Evolutionary conservation across 1,140 invertebrate species (phyloP).

Genomic region (Monochamus saltuarius): DNA sequence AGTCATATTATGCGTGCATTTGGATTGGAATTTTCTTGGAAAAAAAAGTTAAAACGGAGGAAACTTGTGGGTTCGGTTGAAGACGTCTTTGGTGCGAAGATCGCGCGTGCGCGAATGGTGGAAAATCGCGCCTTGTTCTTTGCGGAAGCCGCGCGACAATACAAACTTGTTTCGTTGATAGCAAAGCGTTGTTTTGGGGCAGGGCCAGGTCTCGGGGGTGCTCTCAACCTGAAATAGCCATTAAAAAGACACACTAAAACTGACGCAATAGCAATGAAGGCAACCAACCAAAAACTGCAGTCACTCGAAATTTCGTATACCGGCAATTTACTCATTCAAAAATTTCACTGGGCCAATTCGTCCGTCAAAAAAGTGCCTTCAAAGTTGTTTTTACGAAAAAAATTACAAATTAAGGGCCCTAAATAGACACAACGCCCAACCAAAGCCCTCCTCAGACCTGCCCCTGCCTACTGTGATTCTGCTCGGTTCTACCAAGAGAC

Average conservation of each 20-base stretch:
- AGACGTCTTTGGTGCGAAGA: no score
- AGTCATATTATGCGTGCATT: no score
- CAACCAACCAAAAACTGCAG: constrained; percentile 53
- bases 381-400: constrained; percentile 80
- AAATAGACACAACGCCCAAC: constrained; percentile 74
- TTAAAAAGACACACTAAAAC: constrained; percentile 62
- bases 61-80: no score
- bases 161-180: constrained; percentile 5
- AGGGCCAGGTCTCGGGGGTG: constrained; percentile 56
- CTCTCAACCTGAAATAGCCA: constrained; percentile 69
- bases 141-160: no score
- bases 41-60: no score
- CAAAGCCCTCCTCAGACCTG: constrained; percentile 61
- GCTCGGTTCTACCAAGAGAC: constrained; percentile 44
- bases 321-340: constrained; percentile 55
- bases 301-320: constrained; percentile 65
- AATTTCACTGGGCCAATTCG: constrained; percentile 78
- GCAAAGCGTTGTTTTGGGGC: constrained; percentile 52
- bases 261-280: constrained; percentile 62
- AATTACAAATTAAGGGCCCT: constrained; percentile 75
- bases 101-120: no score
- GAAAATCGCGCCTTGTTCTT: no score
- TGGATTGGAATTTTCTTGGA: no score
- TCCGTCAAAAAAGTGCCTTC: constrained; percentile 87
- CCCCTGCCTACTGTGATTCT: constrained; percentile 52